Evolutionary conservation across 1,140 invertebrate genomes (phyloP).

Genomic region (Sesamia nonagrioides): DNA sequence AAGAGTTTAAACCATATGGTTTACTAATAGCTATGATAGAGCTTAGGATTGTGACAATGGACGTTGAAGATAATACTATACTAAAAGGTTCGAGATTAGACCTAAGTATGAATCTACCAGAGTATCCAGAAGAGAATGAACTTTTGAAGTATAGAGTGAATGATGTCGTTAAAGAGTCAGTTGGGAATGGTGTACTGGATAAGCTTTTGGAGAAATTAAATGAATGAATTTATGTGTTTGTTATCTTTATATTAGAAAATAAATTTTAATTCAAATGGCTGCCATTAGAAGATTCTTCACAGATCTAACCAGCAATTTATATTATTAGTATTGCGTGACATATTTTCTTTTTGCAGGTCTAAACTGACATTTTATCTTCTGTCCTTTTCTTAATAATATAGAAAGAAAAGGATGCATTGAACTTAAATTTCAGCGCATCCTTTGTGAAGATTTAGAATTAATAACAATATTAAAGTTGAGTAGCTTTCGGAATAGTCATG

Average conservation of each 20-base stretch:
- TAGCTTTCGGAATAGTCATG: too few species aligned
- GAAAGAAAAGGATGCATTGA: too few species aligned
- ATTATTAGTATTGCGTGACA: too few species aligned
- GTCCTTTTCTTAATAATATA: too few species aligned
- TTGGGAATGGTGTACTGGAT: slow-evolving; percentile 70
- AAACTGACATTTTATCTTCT: too few species aligned
- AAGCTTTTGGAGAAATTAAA: slow-evolving; percentile 59
- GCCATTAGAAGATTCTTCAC: too few species aligned
- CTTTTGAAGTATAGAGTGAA: slow-evolving; percentile 69
- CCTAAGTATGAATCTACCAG: slow-evolving; percentile 47
- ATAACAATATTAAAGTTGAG: too few species aligned
- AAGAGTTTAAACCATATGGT: slow-evolving; percentile 67
- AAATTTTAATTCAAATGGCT: background rate
- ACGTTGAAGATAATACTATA: slow-evolving; percentile 61
- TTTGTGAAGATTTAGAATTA: too few species aligned
- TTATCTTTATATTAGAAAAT: background rate
- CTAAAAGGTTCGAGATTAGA: slow-evolving; percentile 53
- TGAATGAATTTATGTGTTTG: slow-evolving; percentile 6
- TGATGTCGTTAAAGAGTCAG: slow-evolving; percentile 74
- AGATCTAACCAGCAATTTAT: too few species aligned
- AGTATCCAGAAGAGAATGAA: slow-evolving; percentile 48
- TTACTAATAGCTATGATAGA: slow-evolving; percentile 72
- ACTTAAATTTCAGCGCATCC: too few species aligned
- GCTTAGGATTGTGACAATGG: slow-evolving; percentile 68
- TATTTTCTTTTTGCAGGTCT: too few species aligned